Conservation (phyloP, 2,113 vertebrate genomes). For the Vidua chalybeata region DNA sequence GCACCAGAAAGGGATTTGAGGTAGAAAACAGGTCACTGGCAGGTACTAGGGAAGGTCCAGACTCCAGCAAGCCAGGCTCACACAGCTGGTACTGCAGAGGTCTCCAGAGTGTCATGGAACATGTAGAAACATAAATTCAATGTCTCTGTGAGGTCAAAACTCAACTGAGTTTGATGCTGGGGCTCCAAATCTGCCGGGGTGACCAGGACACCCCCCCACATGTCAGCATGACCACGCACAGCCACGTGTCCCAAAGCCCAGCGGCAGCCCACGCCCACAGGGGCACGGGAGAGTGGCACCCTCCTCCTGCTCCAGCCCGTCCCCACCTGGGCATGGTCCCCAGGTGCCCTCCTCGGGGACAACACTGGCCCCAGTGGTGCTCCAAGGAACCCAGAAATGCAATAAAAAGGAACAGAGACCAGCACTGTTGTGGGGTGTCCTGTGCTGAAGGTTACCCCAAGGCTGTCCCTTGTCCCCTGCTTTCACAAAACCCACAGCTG, state of each 20-base stretch:
- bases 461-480: not conserved
- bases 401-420: not conserved
- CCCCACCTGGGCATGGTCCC: not conserved
- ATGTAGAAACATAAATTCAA: not conserved
- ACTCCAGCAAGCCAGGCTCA: not conserved
- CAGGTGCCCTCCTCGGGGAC: not conserved
- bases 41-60: not conserved
- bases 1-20: not conserved
- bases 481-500: not conserved
- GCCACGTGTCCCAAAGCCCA: not conserved
- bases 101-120: not conserved
- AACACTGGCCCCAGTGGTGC: too few relatives aligned
- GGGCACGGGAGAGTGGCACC: accelerated
- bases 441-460: not conserved
- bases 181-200: not conserved
- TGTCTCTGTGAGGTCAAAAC: not conserved
- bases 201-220: not conserved
- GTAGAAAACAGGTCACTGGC: not conserved
- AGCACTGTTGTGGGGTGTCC: accelerated
- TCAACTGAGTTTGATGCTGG: not conserved
- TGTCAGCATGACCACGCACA: accelerated
- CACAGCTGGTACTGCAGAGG: not conserved
- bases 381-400: not conserved
- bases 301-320: not conserved
- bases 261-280: not conserved